A percentile compares a stretch with the other conserved stretches of the same genome.
phyloP scores from a whole-genome alignment of 2,797 vertebrate species.

The Pipistrellus kuhlii region DNA sequence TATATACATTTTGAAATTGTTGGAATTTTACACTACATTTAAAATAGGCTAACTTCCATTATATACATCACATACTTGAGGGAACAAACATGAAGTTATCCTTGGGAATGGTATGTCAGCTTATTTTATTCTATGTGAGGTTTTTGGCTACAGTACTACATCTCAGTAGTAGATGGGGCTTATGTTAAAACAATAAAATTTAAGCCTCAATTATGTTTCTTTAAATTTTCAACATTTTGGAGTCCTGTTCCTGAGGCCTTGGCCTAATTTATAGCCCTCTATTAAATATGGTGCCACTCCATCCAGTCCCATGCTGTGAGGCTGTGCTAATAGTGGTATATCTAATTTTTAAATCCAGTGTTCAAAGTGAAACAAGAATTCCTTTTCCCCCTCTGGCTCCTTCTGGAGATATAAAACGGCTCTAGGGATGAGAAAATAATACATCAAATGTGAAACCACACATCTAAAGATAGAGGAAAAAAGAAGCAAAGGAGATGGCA shows the following conservation, averaged over 20 bases:
- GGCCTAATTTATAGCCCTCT: conserved; percentile 37
- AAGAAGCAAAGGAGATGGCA: conserved; percentile 30
- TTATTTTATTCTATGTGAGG: background rate
- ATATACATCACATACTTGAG: background rate
- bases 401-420: conserved; percentile 61
- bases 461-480: conserved; percentile 55
- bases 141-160: background rate
- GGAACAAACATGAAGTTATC: background rate
- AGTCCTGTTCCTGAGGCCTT: background rate
- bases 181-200: conserved; percentile 10
- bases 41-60: background rate
- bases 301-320: background rate
- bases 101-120: background rate
- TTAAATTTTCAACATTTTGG: conserved; percentile 36
- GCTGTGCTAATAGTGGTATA: conserved; percentile 58
- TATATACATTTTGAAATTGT: background rate
- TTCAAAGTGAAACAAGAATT: conserved; percentile 42
- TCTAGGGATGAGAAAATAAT: conserved; percentile 72
- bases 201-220: conserved; percentile 6
- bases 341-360: conserved; percentile 66
- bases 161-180: background rate
- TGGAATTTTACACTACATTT: background rate
- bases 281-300: background rate
- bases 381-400: background rate
- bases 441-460: conserved; percentile 69